Base-by-base conservation (phyloP, 2,797 vertebrate species). In the Ctenosaura bakeri region DNA sequence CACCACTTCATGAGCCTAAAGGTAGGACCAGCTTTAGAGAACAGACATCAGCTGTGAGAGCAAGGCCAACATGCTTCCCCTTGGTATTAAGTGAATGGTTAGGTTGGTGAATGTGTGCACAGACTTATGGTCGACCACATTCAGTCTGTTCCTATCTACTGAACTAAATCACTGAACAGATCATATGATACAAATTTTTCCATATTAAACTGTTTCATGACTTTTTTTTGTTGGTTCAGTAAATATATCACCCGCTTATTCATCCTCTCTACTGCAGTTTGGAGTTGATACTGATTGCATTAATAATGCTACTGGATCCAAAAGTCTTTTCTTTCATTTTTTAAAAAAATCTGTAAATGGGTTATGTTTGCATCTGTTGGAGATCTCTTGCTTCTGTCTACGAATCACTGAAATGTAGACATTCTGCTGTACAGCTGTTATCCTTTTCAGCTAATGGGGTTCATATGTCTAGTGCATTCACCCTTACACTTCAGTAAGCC, bases 321-420 rank as follows among this genome's bases (percentile, higher is more conserved):
- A 52, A 82, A 42, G 50, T 86, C 20, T 35, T 54, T 13, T 22
- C 14, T 69, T 62, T 62, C 24, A 13, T 38, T 80, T 74, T 62
- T 6, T 24, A 7, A 7, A 38, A 50, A 50, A 26, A 62, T 46
- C 38, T 50, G 24, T 73, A 90, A 81, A 50, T 73, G 32, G 22
- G 29, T 92, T 93, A 89, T 6, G 6, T 52, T 26, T 82, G 20
- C 76, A 69, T 90, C 66, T 91, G 0, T 1, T 92, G 32, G n/a
- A n/a, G 87, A 88, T 91, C n/a, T 29, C 22, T 86, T 2, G 76
- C 86, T 95, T 86, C 83, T 82, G 89, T 90, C 69, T 80, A 80
- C 2, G 0, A 20, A 86, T 50, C 0, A 13, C 59, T 1, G 6
- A n/a, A 22, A 26, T 42, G 77, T 1, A 46, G 3, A 56, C 46